Base-by-base conservation (phyloP, 1,140 invertebrate genomes). In the Scaptomyza hsui region DNA sequence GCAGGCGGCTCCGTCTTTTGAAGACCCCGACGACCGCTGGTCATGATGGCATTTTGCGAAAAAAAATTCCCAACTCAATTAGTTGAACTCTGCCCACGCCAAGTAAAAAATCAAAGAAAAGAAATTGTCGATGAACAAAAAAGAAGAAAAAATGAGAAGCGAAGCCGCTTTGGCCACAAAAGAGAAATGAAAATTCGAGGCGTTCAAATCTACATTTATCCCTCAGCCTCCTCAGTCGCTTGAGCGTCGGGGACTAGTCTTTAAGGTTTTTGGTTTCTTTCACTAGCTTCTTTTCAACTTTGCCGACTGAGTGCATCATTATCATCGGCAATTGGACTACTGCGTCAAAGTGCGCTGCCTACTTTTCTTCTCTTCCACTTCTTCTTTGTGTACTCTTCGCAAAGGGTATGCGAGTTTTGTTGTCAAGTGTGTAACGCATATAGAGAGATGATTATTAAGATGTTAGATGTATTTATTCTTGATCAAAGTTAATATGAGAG, bases 321-420 rank as follows among this genome's bases (percentile, higher is more conserved):
- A 89, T 89, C 80, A 89, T 81, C 85, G 86, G 80, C 85, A 89
- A 89, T 89, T 89, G 85, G 85, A 89, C 85, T 89, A 89, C 85
- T 89, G 80, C 86, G 79, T 89, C 73, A 74, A 82, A 85, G 76
- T 77, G 75, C 73, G 76, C 85, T 89, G 83, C 77, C 77, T 83
- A 78, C 75, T 73, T 76, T 75, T 62, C 7, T 35, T 29, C 2
- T 32, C 2, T 32, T 26, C 45, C 44, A 16, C 47, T 52, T 72
- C 62, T 70, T 41, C 59, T 32, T 57, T 41, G 71, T 57, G 59
- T 26, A 45, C 29, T 21, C 42, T 35, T 32, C 9, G 19, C 24
- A 21, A 24, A 21, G 48, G 19, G 39, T 44, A 51, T 56, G 5
- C 21, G 0, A 5, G 6, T 12, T 37, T n/a, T 42, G 41, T 42